These are phyloP conservation scores for Rhizomys pruinosus DNA, from an alignment of 2,113 vertebrate species.

Conservation along the genomic window DNA sequence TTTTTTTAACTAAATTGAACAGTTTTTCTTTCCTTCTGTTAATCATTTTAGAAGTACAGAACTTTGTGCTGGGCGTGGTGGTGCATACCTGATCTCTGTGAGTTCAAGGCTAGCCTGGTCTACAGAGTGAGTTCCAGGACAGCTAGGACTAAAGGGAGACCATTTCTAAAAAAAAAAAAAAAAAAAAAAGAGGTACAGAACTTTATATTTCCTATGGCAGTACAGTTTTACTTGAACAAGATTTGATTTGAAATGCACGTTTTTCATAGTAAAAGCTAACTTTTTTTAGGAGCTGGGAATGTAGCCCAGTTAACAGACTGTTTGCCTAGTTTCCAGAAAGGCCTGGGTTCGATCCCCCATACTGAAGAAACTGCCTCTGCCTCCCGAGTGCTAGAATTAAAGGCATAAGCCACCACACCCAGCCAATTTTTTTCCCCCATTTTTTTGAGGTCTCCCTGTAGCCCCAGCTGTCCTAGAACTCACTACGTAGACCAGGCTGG, in stretches of 20 bases:
- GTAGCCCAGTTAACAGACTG: background rate
- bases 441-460: background rate
- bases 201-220: background rate
- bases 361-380: background rate
- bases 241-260: slow-evolving; percentile 36
- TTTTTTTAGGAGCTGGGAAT: background rate
- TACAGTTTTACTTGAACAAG: slow-evolving; percentile 12
- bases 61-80: too few relatives aligned
- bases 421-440: too few relatives aligned
- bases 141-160: too few relatives aligned
- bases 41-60: slow-evolving; percentile 9
- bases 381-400: background rate
- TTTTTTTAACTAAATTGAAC: background rate
- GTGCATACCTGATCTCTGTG: too few relatives aligned
- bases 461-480: background rate
- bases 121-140: too few relatives aligned
- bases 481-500: too few relatives aligned
- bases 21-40: slow-evolving; percentile 14
- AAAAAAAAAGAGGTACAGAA: slow-evolving; percentile 28
- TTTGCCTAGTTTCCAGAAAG: background rate
- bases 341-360: background rate
- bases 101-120: too few relatives aligned
- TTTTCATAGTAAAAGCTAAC: slow-evolving; percentile 28
- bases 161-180: too few relatives aligned
- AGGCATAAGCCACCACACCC: background rate